Conservation (phyloP, 2,888 invertebrate species). For the Cephus rjabovi region DNA sequence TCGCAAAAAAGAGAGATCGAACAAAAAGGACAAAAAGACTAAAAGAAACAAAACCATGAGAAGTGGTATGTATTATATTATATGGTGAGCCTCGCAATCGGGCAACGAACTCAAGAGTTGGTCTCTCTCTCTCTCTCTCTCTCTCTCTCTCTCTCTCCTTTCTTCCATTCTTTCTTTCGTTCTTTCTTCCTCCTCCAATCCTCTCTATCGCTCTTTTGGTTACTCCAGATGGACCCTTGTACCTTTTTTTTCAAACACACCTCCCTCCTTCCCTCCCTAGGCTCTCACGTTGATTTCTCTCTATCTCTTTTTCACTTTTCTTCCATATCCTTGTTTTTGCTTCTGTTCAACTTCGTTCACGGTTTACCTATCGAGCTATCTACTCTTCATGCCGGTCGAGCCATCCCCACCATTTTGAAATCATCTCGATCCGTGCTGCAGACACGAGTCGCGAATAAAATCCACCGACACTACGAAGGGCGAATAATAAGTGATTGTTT, state of each 20-base stretch:
- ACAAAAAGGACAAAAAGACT: conserved; percentile 28
- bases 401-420: background rate
- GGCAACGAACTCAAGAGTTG: conserved; percentile 52
- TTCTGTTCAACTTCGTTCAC: too few relatives aligned
- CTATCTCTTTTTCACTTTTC: conserved; percentile 10
- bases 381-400: too few relatives aligned
- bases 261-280: conserved; percentile 3
- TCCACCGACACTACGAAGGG: background rate
- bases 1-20: conserved; percentile 29
- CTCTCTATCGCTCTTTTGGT: background rate
- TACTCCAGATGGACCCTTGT: background rate
- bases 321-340: background rate
- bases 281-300: conserved; percentile 11
- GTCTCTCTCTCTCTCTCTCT: conserved; percentile 27
- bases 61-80: conserved; percentile 9
- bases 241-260: background rate
- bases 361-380: too few relatives aligned
- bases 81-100: conserved; percentile 47
- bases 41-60: conserved; percentile 18
- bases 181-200: conserved; percentile 8
- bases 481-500: background rate
- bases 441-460: background rate
- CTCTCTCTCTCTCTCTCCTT: conserved; percentile 29
- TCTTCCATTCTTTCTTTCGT: conserved; percentile 25
- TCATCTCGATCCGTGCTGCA: background rate